Base-by-base conservation (phyloP, 2,113 vertebrate species). In the Telmatochromis sp. region DNA sequence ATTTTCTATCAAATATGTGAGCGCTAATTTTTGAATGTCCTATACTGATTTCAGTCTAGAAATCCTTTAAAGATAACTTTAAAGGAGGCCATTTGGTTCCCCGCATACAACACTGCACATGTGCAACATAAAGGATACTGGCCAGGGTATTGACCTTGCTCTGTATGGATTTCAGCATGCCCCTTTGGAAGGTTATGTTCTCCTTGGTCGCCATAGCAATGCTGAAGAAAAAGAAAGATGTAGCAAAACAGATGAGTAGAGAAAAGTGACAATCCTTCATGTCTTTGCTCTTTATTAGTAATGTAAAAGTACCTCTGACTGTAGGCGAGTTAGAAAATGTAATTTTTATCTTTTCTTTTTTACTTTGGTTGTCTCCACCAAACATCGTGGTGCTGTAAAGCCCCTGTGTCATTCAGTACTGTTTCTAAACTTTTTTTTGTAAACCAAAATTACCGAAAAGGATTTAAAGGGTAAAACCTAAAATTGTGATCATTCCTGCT, bases 121-220 rank as follows among this genome's bases (percentile, higher is more conserved):
- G n/a, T 6, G 26, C 21, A 82, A 17, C 17, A 17, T 21, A 40
- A 98, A 99, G 98, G 99, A 99, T 99, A 99, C 98, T 99, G 93
- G 99, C 98, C 97, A 99, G 96, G 75, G 98, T 99, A 96, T 99
- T 99, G 97, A 99, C 98, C 93, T 97, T 97, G 96, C 98, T 98
- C 87, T 99, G 99, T 97, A 99, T 98, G 83, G 98, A 98, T 94
- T 99, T 99, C 95, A 99, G 93, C 90, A 98, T 86, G 83, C 98
- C 98, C 90, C 98, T 97, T 90, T 99, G 98, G 5, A 98, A 99
- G 84, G 98, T 98, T 98, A 99, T 98, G 95, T 99, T 99, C 97
- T 99, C 98, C 97, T 99, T 99, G 84, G 99, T 99, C 87, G 98
- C 98, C 99, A 99, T 99, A 92, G 98, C 99, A 93, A 99, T 99